phyloP scores from a whole-genome alignment of 2,797 vertebrate species.

The Thalassophryne amazonica region DNA sequence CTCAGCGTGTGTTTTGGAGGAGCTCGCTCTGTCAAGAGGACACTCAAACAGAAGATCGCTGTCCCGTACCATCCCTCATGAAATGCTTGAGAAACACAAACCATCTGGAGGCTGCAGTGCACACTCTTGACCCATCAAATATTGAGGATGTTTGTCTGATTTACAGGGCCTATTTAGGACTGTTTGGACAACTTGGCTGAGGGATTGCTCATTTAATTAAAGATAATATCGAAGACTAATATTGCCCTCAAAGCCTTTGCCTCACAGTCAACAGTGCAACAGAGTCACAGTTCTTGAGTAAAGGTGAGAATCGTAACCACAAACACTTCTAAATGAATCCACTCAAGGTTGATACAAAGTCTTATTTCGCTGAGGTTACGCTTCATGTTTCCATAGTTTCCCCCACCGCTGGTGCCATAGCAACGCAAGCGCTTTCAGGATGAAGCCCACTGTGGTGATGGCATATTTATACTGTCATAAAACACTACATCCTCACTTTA shows the following conservation, averaged over 20 bases:
- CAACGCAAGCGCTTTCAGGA: slow-evolving; percentile 38
- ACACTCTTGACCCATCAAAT: slow-evolving; percentile 67
- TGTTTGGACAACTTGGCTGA: slow-evolving; percentile 80
- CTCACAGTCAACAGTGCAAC: slow-evolving; percentile 69
- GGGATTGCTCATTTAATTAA: slow-evolving; percentile 81
- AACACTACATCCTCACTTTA: slow-evolving; percentile 77
- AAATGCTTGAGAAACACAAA: slow-evolving; percentile 72
- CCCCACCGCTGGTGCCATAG: slow-evolving; percentile 55
- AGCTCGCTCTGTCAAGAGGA: slow-evolving; percentile 63
- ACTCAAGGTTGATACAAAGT: slow-evolving; percentile 42
- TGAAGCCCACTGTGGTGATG: slow-evolving; percentile 54
- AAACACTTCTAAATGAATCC: slow-evolving; percentile 43
- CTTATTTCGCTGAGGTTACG: slow-evolving; percentile 22
- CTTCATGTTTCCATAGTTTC: slow-evolving; percentile 13
- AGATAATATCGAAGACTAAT: slow-evolving; percentile 82
- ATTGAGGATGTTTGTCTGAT: slow-evolving; percentile 80
- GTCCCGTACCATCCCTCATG: slow-evolving; percentile 66
- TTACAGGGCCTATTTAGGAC: slow-evolving; percentile 74
- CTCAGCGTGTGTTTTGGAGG: slow-evolving; percentile 57
- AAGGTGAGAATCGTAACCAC: slow-evolving; percentile 34
- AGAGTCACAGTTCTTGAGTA: slow-evolving; percentile 58
- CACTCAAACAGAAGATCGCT: slow-evolving; percentile 65
- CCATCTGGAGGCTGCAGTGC: slow-evolving; percentile 76
- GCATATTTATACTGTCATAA: slow-evolving; percentile 76
- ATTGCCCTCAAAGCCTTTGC: slow-evolving; percentile 65